Conservation (phyloP, 2,113 vertebrate genomes). For the Atherinomorus stipes region DNA sequence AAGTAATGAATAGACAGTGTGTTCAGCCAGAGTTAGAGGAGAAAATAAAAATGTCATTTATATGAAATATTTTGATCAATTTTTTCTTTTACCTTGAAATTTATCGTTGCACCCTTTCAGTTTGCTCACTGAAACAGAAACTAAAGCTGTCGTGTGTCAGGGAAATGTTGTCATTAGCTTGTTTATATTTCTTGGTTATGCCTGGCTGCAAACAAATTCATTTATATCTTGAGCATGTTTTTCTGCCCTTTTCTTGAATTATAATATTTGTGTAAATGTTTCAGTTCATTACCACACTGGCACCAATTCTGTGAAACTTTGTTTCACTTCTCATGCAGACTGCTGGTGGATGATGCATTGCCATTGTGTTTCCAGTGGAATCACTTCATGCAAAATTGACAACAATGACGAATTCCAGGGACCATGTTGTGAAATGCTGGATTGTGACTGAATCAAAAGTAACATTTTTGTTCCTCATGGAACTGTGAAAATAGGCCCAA, state of each 20-base stretch:
- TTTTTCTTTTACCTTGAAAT: too few relatives aligned
- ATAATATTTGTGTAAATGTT: not conserved
- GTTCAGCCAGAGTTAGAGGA: too few relatives aligned
- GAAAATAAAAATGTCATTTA: too few relatives aligned
- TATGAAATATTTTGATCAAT: too few relatives aligned
- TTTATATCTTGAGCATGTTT: not conserved
- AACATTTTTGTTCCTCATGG: too few relatives aligned
- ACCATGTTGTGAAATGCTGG: too few relatives aligned
- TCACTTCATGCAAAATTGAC: not conserved
- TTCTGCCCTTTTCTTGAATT: not conserved
- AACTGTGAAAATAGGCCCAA: too few relatives aligned
- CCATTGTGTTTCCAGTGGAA: not conserved
- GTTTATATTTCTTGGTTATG: not conserved
- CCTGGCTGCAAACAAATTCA: not conserved
- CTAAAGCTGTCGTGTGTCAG: too few relatives aligned
- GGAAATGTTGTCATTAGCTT: not conserved
- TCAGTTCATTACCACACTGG: not conserved
- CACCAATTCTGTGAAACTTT: not conserved
- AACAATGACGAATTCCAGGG: not conserved
- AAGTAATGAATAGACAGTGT: too few relatives aligned
- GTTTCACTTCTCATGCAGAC: not conserved
- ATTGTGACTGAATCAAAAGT: too few relatives aligned
- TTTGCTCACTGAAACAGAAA: too few relatives aligned
- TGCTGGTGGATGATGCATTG: not conserved
- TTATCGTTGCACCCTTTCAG: not conserved